phyloP scores from a whole-genome alignment of 2,888 invertebrate genomes.

The Oeneis ivallda region DNA sequence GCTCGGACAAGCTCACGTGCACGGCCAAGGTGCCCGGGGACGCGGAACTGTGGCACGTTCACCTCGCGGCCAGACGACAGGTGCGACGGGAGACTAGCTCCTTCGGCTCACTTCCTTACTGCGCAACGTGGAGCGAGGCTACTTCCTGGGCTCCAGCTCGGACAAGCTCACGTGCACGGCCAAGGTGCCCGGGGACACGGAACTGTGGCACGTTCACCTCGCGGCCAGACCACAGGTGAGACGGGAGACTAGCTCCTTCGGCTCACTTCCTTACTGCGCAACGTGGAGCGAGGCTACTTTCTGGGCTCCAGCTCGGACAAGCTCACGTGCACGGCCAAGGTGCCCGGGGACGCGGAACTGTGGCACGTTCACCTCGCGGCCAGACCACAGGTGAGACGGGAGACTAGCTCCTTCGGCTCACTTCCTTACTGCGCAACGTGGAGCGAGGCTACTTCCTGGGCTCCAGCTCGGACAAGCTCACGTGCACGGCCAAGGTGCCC shows the following conservation, averaged over 20 bases:
- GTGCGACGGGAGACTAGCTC: constrained; percentile 67
- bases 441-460: constrained; percentile 95
- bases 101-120: not conserved
- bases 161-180: constrained; percentile 96
- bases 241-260: not conserved
- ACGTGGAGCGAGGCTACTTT: constrained; percentile 94
- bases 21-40: constrained; percentile 94
- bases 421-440: constrained; percentile 84
- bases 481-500: constrained; percentile 95
- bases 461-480: constrained; percentile 94
- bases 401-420: not conserved
- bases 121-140: constrained; percentile 93
- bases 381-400: constrained; percentile 90
- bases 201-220: constrained; percentile 97
- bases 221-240: constrained; percentile 95
- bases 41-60: constrained; percentile 96
- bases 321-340: constrained; percentile 95
- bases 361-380: constrained; percentile 98
- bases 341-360: constrained; percentile 92
- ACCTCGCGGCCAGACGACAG: constrained; percentile 96
- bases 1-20: constrained; percentile 95
- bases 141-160: constrained; percentile 92
- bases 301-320: constrained; percentile 94
- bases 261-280: constrained; percentile 68
- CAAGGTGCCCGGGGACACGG: constrained; percentile 92